Evolutionary conservation across 2,888 invertebrate species (phyloP), one percentile per base, ranked within the genome.

Genomic region (Clanis bilineata): DNA sequence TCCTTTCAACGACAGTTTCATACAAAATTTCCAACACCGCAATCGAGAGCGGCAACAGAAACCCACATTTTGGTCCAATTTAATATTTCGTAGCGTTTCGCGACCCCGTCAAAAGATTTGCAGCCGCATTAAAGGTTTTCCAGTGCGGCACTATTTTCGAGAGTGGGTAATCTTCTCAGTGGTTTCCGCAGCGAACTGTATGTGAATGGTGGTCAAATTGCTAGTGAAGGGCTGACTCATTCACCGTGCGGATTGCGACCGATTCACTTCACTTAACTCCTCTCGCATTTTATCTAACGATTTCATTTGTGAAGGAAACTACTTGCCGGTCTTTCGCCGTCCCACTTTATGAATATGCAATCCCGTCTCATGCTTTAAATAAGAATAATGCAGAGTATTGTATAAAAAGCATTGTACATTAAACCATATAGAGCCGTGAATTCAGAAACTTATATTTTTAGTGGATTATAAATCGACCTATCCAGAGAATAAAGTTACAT

Each of bases 201-300:
- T 71, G 68, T 88, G 89, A 90, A 88, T 89, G 76, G 88, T 77
- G 77, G 68, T 81, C 78, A 90, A 89, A 89, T 90, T 90, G 86
- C 82, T 74, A 77, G 76, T 76, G 82, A 85, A 84, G 83, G 79
- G 81, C 83, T 81, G 85, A 85, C 77, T 86, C 86, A 85, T 83
- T 83, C 82, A 69, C 74, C 67, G 70, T 73, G 63, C 77, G 81
- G 80, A 86, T 85, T 84, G 80, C 83, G 41, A 76, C 70, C 80
- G 80, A 85, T 86, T 87, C 85, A 84, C 81, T 81, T 75, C 74
- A 76, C 78, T 80, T 80, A 77, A 71, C 70, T 72, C 67, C 73
- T 72, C 73, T 80, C 69, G 71, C 70, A 73, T 75, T 81, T 75
- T 73, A 76, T 73, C 70, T 70, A 68, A 69, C 68, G 71, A 70